Conservation (phyloP, 2,797 vertebrate species). For the Phoeniculus purpureus region DNA sequence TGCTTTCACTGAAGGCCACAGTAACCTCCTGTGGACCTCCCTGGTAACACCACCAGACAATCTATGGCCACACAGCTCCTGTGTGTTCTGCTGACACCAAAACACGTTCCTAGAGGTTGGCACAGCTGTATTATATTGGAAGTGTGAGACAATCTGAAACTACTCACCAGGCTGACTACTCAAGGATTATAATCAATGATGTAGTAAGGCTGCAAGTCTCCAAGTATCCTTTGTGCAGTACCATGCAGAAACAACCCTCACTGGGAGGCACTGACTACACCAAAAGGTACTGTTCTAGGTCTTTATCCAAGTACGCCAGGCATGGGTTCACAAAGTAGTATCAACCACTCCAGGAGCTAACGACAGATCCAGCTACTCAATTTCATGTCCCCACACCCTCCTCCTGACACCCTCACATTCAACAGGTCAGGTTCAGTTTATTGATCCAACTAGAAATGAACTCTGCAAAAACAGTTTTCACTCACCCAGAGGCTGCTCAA, state of each 20-base stretch:
- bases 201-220: neutral
- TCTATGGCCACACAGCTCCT: neutral
- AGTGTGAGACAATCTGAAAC: neutral
- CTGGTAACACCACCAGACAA: fast-evolving
- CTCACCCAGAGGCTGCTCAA: neutral
- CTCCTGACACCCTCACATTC: fast-evolving
- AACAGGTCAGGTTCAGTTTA: neutral
- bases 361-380: fast-evolving
- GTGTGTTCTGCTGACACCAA: fast-evolving
- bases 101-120: neutral
- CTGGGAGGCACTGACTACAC: neutral
- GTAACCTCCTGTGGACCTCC: neutral
- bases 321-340: fast-evolving
- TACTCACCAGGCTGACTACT: neutral
- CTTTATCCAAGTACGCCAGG: neutral
- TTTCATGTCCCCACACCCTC: neutral
- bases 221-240: neutral
- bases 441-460: neutral
- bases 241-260: neutral
- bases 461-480: neutral
- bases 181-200: fast-evolving
- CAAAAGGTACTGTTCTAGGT: neutral
- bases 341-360: neutral
- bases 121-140: fast-evolving
- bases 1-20: fast-evolving